Evolutionary conservation across 2,113 vertebrate species (phyloP).

Genomic region (Patagioenas fasciata): DNA sequence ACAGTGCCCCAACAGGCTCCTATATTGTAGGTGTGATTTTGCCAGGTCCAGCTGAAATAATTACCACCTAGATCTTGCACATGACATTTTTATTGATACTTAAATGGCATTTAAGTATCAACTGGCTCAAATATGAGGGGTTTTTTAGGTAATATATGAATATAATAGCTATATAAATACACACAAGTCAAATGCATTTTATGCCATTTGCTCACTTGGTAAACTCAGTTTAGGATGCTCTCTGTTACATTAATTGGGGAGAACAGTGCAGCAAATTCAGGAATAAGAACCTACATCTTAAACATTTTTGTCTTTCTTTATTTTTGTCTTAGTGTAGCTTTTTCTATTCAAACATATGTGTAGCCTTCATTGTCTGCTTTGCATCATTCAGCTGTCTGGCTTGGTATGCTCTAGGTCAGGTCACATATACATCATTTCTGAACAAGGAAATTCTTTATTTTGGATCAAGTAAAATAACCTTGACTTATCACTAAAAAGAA

Average conservation of each 20-base stretch:
- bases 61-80: neutral
- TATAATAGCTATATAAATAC: neutral
- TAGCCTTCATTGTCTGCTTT: slow-evolving; percentile 56
- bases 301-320: slow-evolving; percentile 30
- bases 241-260: neutral
- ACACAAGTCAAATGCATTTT: neutral
- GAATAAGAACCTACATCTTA: neutral
- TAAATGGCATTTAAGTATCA: neutral
- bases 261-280: neutral
- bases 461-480: slow-evolving; percentile 51
- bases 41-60: neutral
- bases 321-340: slow-evolving; percentile 37
- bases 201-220: neutral
- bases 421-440: slow-evolving; percentile 56
- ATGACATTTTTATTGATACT: neutral
- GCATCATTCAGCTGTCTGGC: slow-evolving; percentile 57
- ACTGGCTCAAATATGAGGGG: neutral
- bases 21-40: neutral
- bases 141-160: slow-evolving; percentile 19
- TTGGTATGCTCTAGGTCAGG: slow-evolving; percentile 54
- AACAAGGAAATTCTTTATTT: slow-evolving; percentile 49
- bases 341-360: neutral
- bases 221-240: slow-evolving; percentile 16
- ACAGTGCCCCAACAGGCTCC: neutral
- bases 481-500: slow-evolving; percentile 58